phyloP scores from a whole-genome alignment of 2,113 vertebrate genomes.

The Anthoscopus minutus region DNA sequence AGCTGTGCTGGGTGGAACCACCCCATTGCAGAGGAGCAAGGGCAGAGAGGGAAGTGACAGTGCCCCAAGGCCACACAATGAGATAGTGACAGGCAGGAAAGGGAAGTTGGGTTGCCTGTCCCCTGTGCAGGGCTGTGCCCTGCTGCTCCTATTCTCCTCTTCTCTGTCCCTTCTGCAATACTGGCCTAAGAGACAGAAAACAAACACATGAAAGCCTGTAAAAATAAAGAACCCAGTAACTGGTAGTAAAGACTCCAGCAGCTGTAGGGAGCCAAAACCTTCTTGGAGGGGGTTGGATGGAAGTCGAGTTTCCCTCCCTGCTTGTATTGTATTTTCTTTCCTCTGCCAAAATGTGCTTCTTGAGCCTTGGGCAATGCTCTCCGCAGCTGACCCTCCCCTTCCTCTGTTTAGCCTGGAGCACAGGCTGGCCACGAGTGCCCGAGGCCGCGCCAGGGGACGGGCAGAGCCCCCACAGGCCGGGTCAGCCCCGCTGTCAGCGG shows the following conservation, averaged over 20 bases:
- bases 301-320: slow-evolving; percentile 51
- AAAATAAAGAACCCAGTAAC: slow-evolving; percentile 18
- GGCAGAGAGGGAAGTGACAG: slow-evolving; percentile 24
- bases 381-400: slow-evolving; percentile 81
- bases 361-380: slow-evolving; percentile 77
- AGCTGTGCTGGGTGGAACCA: not conserved
- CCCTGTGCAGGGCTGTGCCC: not conserved
- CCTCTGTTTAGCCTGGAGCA: slow-evolving; percentile 81
- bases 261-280: slow-evolving; percentile 41
- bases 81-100: slow-evolving; percentile 20
- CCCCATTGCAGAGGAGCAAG: not conserved
- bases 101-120: not conserved
- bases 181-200: not conserved
- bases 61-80: slow-evolving; percentile 30
- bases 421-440: slow-evolving; percentile 77
- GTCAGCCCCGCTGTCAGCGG: slow-evolving; percentile 42
- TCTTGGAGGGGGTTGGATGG: slow-evolving; percentile 50
- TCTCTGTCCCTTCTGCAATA: not conserved
- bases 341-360: slow-evolving; percentile 85
- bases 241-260: slow-evolving; percentile 13
- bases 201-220: slow-evolving; percentile 1
- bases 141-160: not conserved
- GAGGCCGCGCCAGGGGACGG: slow-evolving; percentile 60
- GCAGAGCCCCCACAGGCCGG: slow-evolving; percentile 41
- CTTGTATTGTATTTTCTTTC: slow-evolving; percentile 90